Evolutionary conservation across 1,140 invertebrate genomes (phyloP), one percentile per base, ranked within the genome.

Genomic region (Drosophila biarmipes): DNA sequence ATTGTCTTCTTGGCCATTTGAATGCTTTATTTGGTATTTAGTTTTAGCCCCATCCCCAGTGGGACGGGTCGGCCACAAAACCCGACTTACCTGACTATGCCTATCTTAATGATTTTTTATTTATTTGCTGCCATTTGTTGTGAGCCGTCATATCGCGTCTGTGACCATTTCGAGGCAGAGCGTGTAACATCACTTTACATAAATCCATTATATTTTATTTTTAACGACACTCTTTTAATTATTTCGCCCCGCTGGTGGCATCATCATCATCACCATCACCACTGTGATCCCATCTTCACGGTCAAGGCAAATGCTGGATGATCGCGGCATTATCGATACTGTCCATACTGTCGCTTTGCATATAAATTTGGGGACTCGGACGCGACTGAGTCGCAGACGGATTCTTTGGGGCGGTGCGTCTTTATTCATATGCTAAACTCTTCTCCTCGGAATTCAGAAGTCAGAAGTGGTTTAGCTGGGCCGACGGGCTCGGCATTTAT

Each of bases 121-220:
- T 87, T 89, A 87, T 87, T 76, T 82, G 71, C 64, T 76, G 79
- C 69, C 78, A 78, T 87, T 87, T 89, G 61, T 82, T 68, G 45
- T 73, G 56, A 72, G 67, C 71, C 75, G 45, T 64, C 51, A 76
- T 80, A 80, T 72, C 78, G 43, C 62, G 45, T 67, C 45, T 71
- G 42, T 40, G 67, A 45, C 63, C 59, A 71, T 62, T 76, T 73
- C 43, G 61, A 62, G 72, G 27, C 67, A 45, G 67, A 84, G 76
- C 84, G 76, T 87, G 82, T 87, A 89, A 89, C 84, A 87, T 66
- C 67, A 76, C 53, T 87, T 89, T 87, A 87, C 84, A 87, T 87
- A 84, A 79, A 46, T 78, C 74, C 62, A 78, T 76, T 64, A 67
- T 67, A 77, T 73, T 75, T 77, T 76, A 71, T 76, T 76, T 77